Base-by-base conservation (phyloP, 1,140 invertebrate genomes). In the Phymastichus coffea region DNA sequence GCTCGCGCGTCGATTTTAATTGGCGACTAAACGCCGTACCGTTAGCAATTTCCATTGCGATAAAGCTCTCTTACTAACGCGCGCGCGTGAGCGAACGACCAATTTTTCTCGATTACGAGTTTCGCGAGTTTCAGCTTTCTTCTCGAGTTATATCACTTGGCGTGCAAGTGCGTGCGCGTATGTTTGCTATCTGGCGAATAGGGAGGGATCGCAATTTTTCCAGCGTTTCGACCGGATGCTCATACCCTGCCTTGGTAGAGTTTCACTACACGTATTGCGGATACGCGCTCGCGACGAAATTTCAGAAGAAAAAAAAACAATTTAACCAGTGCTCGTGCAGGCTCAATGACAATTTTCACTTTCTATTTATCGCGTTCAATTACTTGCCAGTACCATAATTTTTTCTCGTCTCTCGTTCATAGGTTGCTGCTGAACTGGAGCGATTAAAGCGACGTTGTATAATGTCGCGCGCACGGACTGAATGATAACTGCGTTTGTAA, bases 11-110 rank as follows among this genome's bases (percentile, higher is more conserved):
- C 63, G 61, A 65, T 66, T 70, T 73, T 75, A 77, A 77, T 76
- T 77, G 73, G 72, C 71, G 72, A 68, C 71, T 72, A 66, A 62
- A 66, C 61, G 54, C 64, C 70, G 66, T 69, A 74, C 71, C 74
- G 74, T 78, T 77, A 77, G 71, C 73, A 70, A 73, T 74, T 70
- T 75, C 69, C 70, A 77, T 77, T 76, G 65, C 70, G 72, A 78
- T 78, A 76, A 76, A 73, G 70, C 64, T 67, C 61, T 63, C n/a
- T n/a, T n/a, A n/a, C n/a, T n/a, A n/a, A n/a, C 60, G 64, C 66
- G 63, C 61, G 57, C 48, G 61, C 57, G 63, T 65, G 68, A 71
- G n/a, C n/a, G n/a, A n/a, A n/a, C n/a, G n/a, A n/a, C n/a, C 66
- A 67, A 63, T 63, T 51, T 63, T 41, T 61, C 53, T 22, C 48